These are phyloP conservation scores for Recurvirostra avosetta DNA, from an alignment of 2,113 vertebrate species.

Conservation along the genomic window DNA sequence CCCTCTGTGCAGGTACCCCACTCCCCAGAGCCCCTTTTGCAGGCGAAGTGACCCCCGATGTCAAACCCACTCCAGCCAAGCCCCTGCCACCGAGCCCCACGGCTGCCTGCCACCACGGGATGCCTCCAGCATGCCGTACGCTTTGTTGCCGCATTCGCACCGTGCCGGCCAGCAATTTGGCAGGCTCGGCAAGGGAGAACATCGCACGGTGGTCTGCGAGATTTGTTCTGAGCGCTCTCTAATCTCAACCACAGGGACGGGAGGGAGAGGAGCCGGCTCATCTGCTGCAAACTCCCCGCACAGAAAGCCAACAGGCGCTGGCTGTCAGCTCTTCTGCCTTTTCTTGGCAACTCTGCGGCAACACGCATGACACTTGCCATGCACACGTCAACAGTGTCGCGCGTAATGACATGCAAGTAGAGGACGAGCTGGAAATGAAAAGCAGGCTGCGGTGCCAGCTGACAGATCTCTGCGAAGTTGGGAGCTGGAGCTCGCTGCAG, in stretches of 20 bases:
- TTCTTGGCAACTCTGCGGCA: neutral
- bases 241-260: neutral
- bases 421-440: slow-evolving; percentile 8
- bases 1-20: neutral
- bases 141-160: neutral
- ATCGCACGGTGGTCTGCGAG: neutral
- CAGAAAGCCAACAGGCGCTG: neutral
- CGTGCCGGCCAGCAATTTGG: neutral
- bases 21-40: neutral
- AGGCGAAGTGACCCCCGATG: neutral
- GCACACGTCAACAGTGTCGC: slow-evolving; percentile 1
- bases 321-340: slow-evolving; percentile 16
- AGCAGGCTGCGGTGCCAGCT: slow-evolving; percentile 37
- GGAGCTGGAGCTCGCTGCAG: slow-evolving; percentile 22
- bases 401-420: slow-evolving; percentile 7
- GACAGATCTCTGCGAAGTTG: neutral
- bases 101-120: neutral
- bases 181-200: neutral
- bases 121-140: neutral
- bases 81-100: neutral
- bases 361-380: slow-evolving; percentile 14
- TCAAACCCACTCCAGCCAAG: neutral
- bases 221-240: neutral
- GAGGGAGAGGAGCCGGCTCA: neutral
- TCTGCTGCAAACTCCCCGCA: neutral